Base-by-base conservation (phyloP, 2,113 vertebrate species). In the Corythaixoides concolor region DNA sequence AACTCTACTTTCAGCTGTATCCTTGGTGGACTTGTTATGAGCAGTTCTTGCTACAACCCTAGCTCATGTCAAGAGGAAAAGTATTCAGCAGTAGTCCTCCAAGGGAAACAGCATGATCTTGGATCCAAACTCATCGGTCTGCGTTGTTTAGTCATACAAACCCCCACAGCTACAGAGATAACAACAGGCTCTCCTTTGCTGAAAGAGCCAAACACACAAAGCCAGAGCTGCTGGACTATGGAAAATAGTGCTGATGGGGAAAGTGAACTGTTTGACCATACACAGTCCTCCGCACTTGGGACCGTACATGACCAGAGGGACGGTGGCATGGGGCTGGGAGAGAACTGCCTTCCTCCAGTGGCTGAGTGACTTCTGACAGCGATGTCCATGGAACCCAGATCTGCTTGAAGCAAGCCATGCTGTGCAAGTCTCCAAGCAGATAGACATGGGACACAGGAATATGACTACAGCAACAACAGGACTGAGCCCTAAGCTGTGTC, bases 1-100 rank as follows among this genome's bases (percentile, higher is more conserved):
- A 95, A 80, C 72, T 88, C 37, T 77, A n/a, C 62, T 90, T 94
- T 69, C 70, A 93, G 49, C 14, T 70, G 19, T 59, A 41, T 77
- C 52, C 47, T 76, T 63, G 59, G 59, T 85, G 79, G 77, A 37
- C 72, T 94, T 91, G 64, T 85, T 91, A 90, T 20, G 41, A 85
- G 59, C n/a, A 74, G 47, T 77, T 85, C 47, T 67, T 63, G 56
- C 67, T 95, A 67, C 77, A 91, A 53, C 26, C 11, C 26, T 33
- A 74, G 47, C 59, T 91, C 28, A 23, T 32, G 50, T 53, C 63
- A 92, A 33, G 43, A 91, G 32, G 26, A 88, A 63, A 80, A 86
- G 13, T 9, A 43, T 80, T 84, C 83, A 64, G 55, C 49, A 53
- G 56, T 21, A 81, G 43, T 43, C 11, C 11, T 56, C 66, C 19